Conservation (phyloP, 2,888 invertebrate species). For the Choreutis nemorana region DNA sequence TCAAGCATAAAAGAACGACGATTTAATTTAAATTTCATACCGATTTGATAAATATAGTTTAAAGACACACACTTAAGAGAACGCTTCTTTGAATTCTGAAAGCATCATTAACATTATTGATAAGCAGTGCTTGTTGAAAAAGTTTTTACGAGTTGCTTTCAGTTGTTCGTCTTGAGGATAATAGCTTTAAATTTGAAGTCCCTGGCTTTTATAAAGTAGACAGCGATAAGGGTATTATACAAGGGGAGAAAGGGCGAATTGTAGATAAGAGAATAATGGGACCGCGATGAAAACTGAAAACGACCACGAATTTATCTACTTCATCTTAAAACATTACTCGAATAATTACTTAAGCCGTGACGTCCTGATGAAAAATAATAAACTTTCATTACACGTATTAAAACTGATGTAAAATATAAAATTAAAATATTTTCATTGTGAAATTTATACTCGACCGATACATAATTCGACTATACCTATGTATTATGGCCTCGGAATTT, state of each 20-base stretch:
- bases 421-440: too few species aligned
- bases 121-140: conserved; percentile 29
- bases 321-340: conserved; percentile 10
- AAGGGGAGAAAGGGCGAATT: conserved; percentile 42
- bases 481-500: too few species aligned
- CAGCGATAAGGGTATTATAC: conserved; percentile 50
- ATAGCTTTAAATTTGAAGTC: conserved; percentile 46
- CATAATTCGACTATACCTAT: too few species aligned
- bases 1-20: too few species aligned
- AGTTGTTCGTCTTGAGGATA: conserved; percentile 36
- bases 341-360: too few species aligned
- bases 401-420: too few species aligned
- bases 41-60: too few species aligned
- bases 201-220: conserved; percentile 45
- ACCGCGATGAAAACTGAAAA: conserved; percentile 36
- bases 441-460: too few species aligned
- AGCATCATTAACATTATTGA: conserved; percentile 23
- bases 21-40: neutral
- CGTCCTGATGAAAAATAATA: too few species aligned
- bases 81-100: too few species aligned
- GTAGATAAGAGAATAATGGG: conserved; percentile 51
- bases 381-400: too few species aligned
- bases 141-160: conserved; percentile 35
- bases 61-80: too few species aligned
- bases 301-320: conserved; percentile 23